phyloP scores from a whole-genome alignment of 2,113 vertebrate species.

The Microcebus ravelobensis region DNA sequence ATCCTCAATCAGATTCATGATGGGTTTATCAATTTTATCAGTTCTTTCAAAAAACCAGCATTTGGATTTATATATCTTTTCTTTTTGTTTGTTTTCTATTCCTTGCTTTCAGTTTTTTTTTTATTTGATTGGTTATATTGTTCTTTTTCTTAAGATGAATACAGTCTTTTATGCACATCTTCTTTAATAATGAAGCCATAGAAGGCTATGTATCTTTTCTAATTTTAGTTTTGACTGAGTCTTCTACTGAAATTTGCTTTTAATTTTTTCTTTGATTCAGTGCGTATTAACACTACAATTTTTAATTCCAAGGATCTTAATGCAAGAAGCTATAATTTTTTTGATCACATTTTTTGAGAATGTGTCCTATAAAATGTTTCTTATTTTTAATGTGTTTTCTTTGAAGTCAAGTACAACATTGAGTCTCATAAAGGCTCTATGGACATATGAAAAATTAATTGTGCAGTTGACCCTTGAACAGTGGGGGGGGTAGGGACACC shows the following conservation, averaged over 20 bases:
- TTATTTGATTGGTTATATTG: slow-evolving; percentile 40
- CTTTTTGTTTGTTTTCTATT: not conserved
- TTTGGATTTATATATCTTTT: slow-evolving; percentile 13
- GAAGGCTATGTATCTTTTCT: not conserved
- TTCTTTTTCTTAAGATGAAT: slow-evolving; percentile 29
- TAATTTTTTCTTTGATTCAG: slow-evolving; percentile 45
- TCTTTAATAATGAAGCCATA: slow-evolving; percentile 4
- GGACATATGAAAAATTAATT: slow-evolving; percentile 50
- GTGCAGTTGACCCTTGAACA: not conserved
- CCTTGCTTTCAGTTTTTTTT: slow-evolving; percentile 18
- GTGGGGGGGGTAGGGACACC: not conserved
- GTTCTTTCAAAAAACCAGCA: not conserved
- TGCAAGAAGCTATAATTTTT: slow-evolving; percentile 37
- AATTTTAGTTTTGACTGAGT: slow-evolving; percentile 25
- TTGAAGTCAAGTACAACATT: not conserved
- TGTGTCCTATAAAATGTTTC: slow-evolving; percentile 7
- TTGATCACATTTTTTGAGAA: slow-evolving; percentile 29
- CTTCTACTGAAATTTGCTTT: slow-evolving; percentile 39
- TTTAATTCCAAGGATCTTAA: slow-evolving; percentile 45
- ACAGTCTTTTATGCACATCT: not conserved
- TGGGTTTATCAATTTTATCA: not conserved
- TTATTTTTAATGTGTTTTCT: slow-evolving; percentile 57
- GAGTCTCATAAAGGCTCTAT: not conserved
- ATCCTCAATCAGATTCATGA: not conserved
- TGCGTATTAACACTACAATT: not conserved